Conservation (phyloP, 1,140 invertebrate species). For the Lerema accius region DNA sequence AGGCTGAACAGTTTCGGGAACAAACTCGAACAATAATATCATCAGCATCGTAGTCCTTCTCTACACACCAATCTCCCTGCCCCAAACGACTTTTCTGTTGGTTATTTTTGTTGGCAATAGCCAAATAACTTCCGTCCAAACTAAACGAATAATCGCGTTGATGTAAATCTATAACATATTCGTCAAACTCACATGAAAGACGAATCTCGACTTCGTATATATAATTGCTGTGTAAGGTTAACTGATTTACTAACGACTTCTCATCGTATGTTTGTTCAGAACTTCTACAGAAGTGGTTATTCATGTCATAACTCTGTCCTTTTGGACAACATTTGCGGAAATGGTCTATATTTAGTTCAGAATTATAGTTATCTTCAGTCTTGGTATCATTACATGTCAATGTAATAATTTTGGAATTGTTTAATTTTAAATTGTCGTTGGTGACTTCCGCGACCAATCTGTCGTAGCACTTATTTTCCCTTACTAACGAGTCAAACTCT, state of each 20-base stretch:
- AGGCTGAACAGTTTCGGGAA: constrained; percentile 53
- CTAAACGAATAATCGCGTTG: constrained; percentile 47
- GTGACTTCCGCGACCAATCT: constrained; percentile 55
- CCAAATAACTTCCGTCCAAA: constrained; percentile 51
- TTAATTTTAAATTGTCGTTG: constrained; percentile 54
- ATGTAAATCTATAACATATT: constrained; percentile 60
- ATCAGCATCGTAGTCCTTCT: constrained; percentile 45
- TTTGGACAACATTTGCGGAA: constrained; percentile 66
- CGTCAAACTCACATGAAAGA: constrained; percentile 57
- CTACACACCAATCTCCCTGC: constrained; percentile 74
- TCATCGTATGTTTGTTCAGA: constrained; percentile 34
- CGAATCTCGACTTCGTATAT: constrained; percentile 62
- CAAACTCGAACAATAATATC: constrained; percentile 65
- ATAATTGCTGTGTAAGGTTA: constrained; percentile 41
- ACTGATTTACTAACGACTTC: constrained; percentile 42
- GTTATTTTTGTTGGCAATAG: constrained; percentile 39
- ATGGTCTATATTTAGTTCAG: constrained; percentile 47
- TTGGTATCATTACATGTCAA: constrained; percentile 58
- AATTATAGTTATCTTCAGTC: constrained; percentile 30
- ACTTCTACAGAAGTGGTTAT: constrained; percentile 53
- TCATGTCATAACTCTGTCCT: constrained; percentile 54
- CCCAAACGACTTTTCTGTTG: constrained; percentile 32
- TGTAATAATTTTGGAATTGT: constrained; percentile 59
- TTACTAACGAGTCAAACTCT: constrained; percentile 37
- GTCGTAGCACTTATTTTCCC: constrained; percentile 59